Evolutionary conservation across 2,888 invertebrate species (phyloP), one percentile per base, ranked within the genome.

Genomic region (Parnassius glacialis): DNA sequence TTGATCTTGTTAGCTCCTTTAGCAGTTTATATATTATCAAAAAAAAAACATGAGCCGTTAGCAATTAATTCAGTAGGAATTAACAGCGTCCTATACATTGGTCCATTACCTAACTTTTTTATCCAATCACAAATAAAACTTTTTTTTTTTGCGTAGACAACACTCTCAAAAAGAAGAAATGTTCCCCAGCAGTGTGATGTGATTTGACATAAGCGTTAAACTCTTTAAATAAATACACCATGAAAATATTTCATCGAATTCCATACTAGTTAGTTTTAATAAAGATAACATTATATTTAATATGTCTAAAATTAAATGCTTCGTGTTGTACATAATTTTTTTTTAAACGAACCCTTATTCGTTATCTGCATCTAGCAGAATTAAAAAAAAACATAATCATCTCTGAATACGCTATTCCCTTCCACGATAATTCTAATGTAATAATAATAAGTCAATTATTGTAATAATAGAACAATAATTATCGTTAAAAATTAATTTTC

Each of bases 241-340:
- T 76, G 79, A 81, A 79, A 81, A 79, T 78, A 81, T 74, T 65
- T 74, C 56, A 63, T 72, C 68, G 65, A 76, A 74, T 76, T 78
- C 76, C 78, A 80, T 80, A 81, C 76, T 77, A 81, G 79, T 78
- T 75, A 75, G 75, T 72, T 82, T 81, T 69, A 78, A 84, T 86
- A 81, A 83, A 83, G 84, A 85, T 87, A 85, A 85, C 82, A 84
- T 87, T 87, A 88, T 82, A 85, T 85, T 87, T 83, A 80, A 87
- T 48, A 48, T 85, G 83, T 86, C 89, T 91, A 90, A 89, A 90
- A 89, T 90, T 91, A 91, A 91, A 91, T 91, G 91, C 91, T 88
- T 90, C 80, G 75, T 87, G 85, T 91, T 91, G 91, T 90, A 90
- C 90, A 91, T 87, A 83, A 75, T 74, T 78, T 80, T 78, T 80